Conservation (phyloP, 2,888 invertebrate species). For the Leistus spinibarbis region DNA sequence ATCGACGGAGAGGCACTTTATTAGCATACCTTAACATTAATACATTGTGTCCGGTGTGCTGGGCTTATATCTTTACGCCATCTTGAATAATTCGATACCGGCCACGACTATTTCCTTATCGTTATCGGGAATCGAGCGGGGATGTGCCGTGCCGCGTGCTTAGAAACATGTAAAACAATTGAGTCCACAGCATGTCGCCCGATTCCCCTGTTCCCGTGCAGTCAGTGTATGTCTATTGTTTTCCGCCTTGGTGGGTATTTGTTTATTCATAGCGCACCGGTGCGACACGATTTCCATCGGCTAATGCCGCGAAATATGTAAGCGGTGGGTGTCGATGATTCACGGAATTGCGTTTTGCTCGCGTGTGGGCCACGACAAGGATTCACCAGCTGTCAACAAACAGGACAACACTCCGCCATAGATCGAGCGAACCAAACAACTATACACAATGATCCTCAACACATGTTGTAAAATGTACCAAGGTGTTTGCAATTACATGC, state of each 20-base stretch:
- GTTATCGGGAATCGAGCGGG: slow-evolving; percentile 31
- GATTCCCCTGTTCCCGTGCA: not conserved
- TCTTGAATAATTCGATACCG: slow-evolving; percentile 38
- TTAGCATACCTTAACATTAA: slow-evolving; percentile 29
- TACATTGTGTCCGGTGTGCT: slow-evolving; percentile 11
- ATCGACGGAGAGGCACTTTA: slow-evolving; percentile 18
- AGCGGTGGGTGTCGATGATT: slow-evolving; percentile 33
- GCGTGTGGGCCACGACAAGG: slow-evolving; percentile 10
- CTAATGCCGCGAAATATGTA: slow-evolving; percentile 32
- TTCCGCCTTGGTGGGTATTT: slow-evolving; percentile 34
- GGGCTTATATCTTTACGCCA: slow-evolving; percentile 26
- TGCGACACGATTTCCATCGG: slow-evolving; percentile 32
- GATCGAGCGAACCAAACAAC: not conserved
- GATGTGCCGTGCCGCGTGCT: slow-evolving; percentile 26
- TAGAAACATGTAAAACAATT: slow-evolving; percentile 39
- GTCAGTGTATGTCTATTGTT: slow-evolving; percentile 22
- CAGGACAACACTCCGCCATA: not conserved
- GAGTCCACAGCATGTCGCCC: slow-evolving; percentile 26
- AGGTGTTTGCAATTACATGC: not conserved
- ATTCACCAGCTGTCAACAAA: slow-evolving; percentile 1
- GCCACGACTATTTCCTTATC: slow-evolving; percentile 15
- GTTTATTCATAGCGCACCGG: slow-evolving; percentile 29
- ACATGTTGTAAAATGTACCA: not conserved
- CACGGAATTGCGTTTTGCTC: slow-evolving; percentile 10
- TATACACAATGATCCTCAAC: not conserved